A percentile compares a stretch with the other conserved stretches of the same genome.
phyloP scores from a whole-genome alignment of 2,797 vertebrate genomes.

The Jordanella pulchra region DNA sequence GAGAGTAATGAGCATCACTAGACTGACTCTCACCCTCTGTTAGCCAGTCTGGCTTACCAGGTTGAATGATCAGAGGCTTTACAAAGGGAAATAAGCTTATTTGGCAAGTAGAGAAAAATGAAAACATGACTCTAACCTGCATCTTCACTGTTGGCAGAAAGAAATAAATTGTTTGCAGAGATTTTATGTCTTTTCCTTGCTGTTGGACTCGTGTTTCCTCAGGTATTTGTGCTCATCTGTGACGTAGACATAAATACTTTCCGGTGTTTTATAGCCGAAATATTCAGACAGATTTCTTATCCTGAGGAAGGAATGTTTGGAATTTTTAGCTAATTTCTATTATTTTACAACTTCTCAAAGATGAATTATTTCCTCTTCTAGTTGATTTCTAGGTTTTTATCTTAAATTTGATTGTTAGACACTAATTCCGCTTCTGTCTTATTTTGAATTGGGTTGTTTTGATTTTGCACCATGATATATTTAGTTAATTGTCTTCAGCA shows the following conservation, averaged over 20 bases:
- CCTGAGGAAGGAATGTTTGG: background rate
- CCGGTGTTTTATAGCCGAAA: background rate
- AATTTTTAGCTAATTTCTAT: background rate
- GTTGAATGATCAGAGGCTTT: background rate
- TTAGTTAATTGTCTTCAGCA: background rate
- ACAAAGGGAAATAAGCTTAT: background rate
- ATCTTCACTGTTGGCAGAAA: background rate
- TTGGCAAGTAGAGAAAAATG: background rate
- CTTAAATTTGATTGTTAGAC: background rate
- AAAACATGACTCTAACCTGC: background rate
- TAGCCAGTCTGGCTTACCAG: too few species aligned
- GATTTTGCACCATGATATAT: background rate
- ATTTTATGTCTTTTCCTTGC: background rate
- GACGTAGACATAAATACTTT: conserved; percentile 83
- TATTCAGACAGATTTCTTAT: background rate
- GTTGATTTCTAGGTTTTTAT: background rate
- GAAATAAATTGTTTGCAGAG: background rate
- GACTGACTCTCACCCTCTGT: too few species aligned
- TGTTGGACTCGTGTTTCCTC: conserved; percentile 24
- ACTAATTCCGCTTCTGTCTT: background rate
- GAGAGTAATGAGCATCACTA: too few species aligned
- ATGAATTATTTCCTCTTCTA: background rate
- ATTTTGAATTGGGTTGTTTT: background rate
- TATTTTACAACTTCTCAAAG: background rate
- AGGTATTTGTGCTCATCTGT: conserved; percentile 97